These are phyloP conservation scores for Grapholita molesta DNA, from an alignment of 1,140 invertebrate species.

Conservation along the genomic window DNA sequence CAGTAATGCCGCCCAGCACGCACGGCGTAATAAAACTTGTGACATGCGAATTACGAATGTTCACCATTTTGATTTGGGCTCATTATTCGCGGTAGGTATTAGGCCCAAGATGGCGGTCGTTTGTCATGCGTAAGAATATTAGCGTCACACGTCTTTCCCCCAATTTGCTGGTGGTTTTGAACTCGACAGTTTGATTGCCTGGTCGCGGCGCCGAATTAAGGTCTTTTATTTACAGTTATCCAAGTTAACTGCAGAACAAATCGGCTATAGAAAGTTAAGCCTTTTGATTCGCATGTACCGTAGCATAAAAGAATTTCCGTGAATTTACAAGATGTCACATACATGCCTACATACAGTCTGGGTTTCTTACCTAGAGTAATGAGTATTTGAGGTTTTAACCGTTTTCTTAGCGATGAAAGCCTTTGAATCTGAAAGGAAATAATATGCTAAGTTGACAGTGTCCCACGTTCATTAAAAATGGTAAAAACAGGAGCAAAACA, in stretches of 20 bases:
- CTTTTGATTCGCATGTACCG: neutral
- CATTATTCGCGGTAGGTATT: conserved; percentile 43
- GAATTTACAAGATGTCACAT: neutral
- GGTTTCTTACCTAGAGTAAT: neutral
- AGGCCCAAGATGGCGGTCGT: conserved; percentile 49
- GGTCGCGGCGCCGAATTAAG: conserved; percentile 41
- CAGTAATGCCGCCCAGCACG: conserved; percentile 39
- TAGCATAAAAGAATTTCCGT: too few species aligned
- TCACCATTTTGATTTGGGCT: conserved; percentile 49
- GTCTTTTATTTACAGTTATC: conserved; percentile 45
- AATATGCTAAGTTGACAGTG: too few species aligned
- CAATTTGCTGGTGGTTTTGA: conserved; percentile 56
- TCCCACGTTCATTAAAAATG: too few species aligned
- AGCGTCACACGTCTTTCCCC: conserved; percentile 64
- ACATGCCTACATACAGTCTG: neutral
- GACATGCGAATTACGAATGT: conserved; percentile 60
- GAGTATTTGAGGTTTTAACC: neutral
- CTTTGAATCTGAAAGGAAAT: too few species aligned
- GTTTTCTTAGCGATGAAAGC: too few species aligned
- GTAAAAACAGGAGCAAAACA: too few species aligned
- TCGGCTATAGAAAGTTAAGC: neutral
- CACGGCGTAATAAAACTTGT: conserved; percentile 37
- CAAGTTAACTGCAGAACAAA: neutral
- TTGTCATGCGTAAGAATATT: conserved; percentile 67
- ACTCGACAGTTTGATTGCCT: conserved; percentile 58